A percentile compares a stretch with the other conserved stretches of the same genome.
Evolutionary conservation across 2,113 vertebrate species (phyloP).

Genomic region (Limnothrissa miodon): DNA sequence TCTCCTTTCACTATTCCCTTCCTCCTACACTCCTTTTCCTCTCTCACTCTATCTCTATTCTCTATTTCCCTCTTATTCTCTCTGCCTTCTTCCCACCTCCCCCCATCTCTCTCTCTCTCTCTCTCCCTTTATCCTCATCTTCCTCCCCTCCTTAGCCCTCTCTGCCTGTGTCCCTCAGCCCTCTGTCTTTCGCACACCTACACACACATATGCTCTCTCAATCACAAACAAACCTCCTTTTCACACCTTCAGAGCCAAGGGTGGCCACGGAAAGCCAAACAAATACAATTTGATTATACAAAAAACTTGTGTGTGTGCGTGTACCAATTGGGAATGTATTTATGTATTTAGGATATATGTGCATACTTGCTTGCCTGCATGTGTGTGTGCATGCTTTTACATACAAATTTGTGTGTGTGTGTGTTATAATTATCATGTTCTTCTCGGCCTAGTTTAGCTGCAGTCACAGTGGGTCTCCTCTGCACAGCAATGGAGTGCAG

Average conservation of each 20-base stretch:
- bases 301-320: not conserved
- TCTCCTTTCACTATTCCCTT: not conserved
- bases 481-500: not conserved
- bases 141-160: not conserved
- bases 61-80: not conserved
- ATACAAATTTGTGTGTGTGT: not conserved
- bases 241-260: not conserved
- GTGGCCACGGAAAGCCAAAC: not conserved
- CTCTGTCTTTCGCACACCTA: not conserved
- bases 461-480: not conserved
- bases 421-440: not conserved
- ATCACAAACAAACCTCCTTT: not conserved
- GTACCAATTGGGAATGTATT: no score
- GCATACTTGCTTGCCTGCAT: not conserved
- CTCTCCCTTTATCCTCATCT: not conserved
- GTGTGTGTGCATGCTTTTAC: not conserved
- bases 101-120: not conserved
- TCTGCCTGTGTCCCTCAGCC: not conserved
- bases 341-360: not conserved
- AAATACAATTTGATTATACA: not conserved
- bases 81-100: not conserved
- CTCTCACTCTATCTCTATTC: not conserved
- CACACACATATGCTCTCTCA: not conserved
- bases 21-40: not conserved
- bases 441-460: slow-evolving; percentile 29